Percentiles rank a stretch among this genome's conserved stretches.
Conservation (phyloP, 2,113 vertebrate species). For the Pygoscelis adeliae region DNA sequence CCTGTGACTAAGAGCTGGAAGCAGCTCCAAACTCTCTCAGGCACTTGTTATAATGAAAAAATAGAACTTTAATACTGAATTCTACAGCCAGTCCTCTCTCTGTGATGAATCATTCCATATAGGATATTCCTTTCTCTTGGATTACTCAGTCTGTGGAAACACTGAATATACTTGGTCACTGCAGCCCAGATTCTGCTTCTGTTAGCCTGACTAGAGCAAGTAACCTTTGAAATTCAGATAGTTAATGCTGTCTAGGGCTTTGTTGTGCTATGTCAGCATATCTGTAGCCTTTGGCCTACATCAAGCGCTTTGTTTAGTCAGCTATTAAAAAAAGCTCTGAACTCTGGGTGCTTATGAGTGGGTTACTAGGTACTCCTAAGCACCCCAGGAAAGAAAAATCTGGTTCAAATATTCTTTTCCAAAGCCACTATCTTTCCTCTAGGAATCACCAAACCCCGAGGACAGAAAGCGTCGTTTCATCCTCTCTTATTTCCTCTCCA, state of each 20-base stretch:
- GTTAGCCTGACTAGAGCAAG: background rate
- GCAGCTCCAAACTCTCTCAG: background rate
- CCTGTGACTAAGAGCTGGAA: constrained; percentile 45
- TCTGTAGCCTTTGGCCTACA: background rate
- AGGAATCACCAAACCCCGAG: constrained; percentile 85
- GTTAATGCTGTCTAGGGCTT: background rate
- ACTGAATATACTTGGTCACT: background rate
- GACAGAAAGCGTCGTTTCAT: constrained; percentile 85
- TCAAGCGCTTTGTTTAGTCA: background rate
- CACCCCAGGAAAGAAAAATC: background rate
- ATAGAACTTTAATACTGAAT: background rate
- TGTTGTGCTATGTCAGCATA: background rate
- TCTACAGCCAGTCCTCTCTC: background rate
- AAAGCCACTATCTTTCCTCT: background rate
- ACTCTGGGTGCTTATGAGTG: background rate
- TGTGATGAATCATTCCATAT: background rate
- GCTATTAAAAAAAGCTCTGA: background rate
- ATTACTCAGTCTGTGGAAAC: background rate
- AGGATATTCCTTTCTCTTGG: background rate
- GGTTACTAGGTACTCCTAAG: background rate
- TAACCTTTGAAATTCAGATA: background rate
- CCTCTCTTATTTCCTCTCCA: constrained; percentile 85
- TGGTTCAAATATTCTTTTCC: background rate
- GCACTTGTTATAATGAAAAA: background rate
- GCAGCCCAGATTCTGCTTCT: background rate